Conservation (phyloP, 2,888 invertebrate genomes). For the Gandaritis pyraliata region DNA sequence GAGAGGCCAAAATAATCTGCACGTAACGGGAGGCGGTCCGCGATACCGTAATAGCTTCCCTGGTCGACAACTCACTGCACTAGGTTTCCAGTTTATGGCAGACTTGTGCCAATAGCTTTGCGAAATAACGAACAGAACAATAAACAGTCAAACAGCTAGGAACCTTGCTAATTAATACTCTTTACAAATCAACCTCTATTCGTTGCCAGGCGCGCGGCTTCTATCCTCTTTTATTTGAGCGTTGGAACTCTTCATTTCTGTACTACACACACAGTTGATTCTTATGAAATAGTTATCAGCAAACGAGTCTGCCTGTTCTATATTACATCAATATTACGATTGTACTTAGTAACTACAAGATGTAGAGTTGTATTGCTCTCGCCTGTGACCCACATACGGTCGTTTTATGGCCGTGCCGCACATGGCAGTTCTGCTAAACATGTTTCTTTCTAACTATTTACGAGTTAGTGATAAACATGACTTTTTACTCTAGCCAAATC, state of each 20-base stretch:
- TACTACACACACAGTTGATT: not conserved
- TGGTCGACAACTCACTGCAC: conserved; percentile 20
- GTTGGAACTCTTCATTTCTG: not conserved
- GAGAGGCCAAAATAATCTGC: conserved; percentile 42
- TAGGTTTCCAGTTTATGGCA: conserved; percentile 26
- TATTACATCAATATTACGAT: conserved; percentile 31
- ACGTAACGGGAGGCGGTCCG: conserved; percentile 42
- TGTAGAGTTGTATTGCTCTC: conserved; percentile 45
- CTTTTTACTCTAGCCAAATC: conserved; percentile 11
- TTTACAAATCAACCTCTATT: conserved; percentile 3
- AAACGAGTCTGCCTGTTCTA: conserved; percentile 21
- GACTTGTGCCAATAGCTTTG: conserved; percentile 15
- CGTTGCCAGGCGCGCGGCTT: too few species aligned
- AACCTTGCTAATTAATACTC: not conserved
- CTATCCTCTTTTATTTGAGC: too few species aligned
- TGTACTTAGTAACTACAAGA: conserved; percentile 16
- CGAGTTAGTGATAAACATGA: conserved; percentile 15
- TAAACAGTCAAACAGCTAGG: conserved; percentile 4
- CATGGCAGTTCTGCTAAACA: conserved; percentile 41
- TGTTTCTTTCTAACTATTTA: conserved; percentile 32
- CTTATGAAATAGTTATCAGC: conserved; percentile 29
- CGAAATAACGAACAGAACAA: conserved; percentile 11
- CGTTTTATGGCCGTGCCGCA: conserved; percentile 45
- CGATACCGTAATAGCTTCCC: conserved; percentile 34
- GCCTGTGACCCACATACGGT: conserved; percentile 52